Percentiles rank a stretch among this genome's conserved stretches.
phyloP scores from a whole-genome alignment of 2,888 invertebrate species.

The Alloscopus bannaensis region DNA sequence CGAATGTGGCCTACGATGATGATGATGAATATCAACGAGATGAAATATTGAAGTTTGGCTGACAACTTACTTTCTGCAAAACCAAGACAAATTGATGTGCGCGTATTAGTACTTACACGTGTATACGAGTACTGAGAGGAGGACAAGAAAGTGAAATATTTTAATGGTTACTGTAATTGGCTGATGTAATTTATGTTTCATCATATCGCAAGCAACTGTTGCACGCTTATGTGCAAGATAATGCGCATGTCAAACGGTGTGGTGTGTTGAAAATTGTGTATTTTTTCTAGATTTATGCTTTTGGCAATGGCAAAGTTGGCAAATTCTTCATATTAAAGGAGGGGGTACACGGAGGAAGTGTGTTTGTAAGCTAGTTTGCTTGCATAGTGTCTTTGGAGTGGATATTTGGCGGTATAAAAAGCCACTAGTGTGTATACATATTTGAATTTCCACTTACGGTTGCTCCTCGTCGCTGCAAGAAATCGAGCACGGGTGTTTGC shows the following conservation, averaged over 20 bases:
- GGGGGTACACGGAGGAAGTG: not conserved
- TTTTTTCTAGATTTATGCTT: constrained; percentile 51
- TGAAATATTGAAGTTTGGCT: constrained; percentile 58
- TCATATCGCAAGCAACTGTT: constrained; percentile 23
- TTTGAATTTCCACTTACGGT: constrained; percentile 47
- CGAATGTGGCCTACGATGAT: constrained; percentile 41
- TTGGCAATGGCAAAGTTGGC: constrained; percentile 63
- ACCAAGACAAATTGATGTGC: constrained; percentile 63
- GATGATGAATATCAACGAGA: constrained; percentile 42
- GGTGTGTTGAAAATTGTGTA: constrained; percentile 5
- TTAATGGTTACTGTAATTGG: too few species aligned
- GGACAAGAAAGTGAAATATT: too few species aligned
- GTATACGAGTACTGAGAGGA: too few species aligned
- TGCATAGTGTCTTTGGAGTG: constrained; percentile 16
- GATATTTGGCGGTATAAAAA: not conserved
- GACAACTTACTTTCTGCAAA: constrained; percentile 65
- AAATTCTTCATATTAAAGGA: too few species aligned
- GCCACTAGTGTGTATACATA: not conserved
- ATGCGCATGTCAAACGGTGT: constrained; percentile 27
- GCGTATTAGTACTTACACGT: too few species aligned
- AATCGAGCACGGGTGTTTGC: constrained; percentile 50
- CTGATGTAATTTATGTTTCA: constrained; percentile 4
- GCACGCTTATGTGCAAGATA: constrained; percentile 11
- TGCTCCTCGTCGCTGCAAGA: constrained; percentile 57
- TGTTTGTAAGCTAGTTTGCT: constrained; percentile 17